Evolutionary conservation across 2,113 vertebrate genomes (phyloP).

Genomic region (Ahaetulla prasina): DNA sequence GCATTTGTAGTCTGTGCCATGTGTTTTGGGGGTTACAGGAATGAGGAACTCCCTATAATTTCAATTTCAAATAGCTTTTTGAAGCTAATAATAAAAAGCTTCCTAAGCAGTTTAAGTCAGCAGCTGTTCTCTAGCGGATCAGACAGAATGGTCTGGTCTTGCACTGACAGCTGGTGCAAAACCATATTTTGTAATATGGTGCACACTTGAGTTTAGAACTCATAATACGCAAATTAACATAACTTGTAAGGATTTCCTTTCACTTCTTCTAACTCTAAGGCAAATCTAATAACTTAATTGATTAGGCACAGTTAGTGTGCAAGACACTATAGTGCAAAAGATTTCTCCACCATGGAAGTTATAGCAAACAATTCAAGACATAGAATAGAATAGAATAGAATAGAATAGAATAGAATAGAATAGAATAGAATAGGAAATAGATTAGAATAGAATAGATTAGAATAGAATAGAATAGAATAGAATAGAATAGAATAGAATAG

Average conservation of each 20-base stretch:
- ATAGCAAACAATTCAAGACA: not conserved
- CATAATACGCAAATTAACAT: constrained; percentile 5
- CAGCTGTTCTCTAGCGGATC: constrained; percentile 26
- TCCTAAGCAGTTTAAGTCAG: constrained; percentile 26
- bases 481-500: too few relatives aligned
- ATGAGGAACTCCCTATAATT: constrained; percentile 11
- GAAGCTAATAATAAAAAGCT: constrained; percentile 29
- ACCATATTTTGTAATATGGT: constrained; percentile 9
- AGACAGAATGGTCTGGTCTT: constrained; percentile 13
- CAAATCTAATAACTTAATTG: not conserved
- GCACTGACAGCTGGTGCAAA: constrained; percentile 25
- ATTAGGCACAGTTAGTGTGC: not conserved
- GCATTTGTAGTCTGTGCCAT: not conserved
- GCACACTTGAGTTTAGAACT: not conserved
- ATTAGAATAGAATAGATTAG: too few relatives aligned
- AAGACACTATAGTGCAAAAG: not conserved
- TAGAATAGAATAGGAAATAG: too few relatives aligned
- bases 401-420: too few relatives aligned
- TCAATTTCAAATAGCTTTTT: constrained; percentile 4
- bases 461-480: too few relatives aligned
- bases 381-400: too few relatives aligned
- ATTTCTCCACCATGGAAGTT: not conserved
- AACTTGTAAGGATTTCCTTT: not conserved
- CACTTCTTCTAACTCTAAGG: not conserved
- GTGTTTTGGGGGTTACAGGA: not conserved